Evolutionary conservation across 2,888 invertebrate genomes (phyloP), one percentile per base, ranked within the genome.

Genomic region (Asteroscopus sphinx): DNA sequence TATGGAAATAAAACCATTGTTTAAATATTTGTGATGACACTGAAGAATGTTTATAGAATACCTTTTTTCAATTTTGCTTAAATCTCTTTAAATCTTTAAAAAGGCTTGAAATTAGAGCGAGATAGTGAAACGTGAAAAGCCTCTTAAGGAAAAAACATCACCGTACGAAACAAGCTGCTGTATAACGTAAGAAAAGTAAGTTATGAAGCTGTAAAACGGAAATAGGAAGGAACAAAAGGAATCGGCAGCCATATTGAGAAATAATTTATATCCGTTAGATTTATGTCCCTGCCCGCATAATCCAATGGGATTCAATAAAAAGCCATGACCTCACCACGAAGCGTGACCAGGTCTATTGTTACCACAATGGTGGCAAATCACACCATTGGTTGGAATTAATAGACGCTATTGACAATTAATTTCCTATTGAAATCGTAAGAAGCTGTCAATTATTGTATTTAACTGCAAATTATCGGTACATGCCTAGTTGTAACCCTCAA

Each of bases 261-360:
- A 59, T 54, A 65, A 73, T 69, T 76, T 74, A 64, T 68, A 47
- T 63, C 68, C 39, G 33, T 47, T 47, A 35, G 56, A 76, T 76
- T 67, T 59, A 64, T 54, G 53, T 73, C 68, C 55, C 54, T 53
- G 68, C 92, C 92, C 92, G 92, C 91, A 92, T 92, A 84, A 81
- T 81, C 68, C 73, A 85, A 88, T 86, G 72, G 81, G 79, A 85
- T 85, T 83, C 84, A 90, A 91, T 91, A 90, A 91, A 92, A 91
- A 87, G 81, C 79, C 83, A 76, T 83, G 88, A 88, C 89, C 89
- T 82, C 83, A 63, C 77, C 66, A 57, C 28, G 54, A 48, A 67
- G 70, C 77, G 79, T 78, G 81, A 83, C 83, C 78, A 66, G 58
- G 58, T 58, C 85, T 68, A 89, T 91, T 91, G 89, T 90, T 60